Base-by-base conservation (phyloP, 2,113 vertebrate genomes). In the Dinomys branickii region DNA sequence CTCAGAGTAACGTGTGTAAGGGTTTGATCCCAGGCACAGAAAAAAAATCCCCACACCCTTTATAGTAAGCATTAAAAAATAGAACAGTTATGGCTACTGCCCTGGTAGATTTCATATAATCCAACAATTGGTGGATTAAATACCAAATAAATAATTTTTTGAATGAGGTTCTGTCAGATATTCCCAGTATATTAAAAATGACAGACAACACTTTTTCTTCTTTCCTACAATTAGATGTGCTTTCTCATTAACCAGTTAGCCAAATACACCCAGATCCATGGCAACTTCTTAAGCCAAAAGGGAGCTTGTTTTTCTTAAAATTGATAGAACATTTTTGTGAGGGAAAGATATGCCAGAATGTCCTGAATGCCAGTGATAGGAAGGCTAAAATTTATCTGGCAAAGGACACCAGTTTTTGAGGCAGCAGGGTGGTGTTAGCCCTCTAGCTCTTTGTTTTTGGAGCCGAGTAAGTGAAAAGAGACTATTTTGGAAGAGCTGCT, bases 141-240 rank as follows among this genome's bases (percentile, higher is more conserved):
- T 69, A 41, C 30, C 87, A 77, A 22, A 59, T 93, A 59, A 83
- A 35, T 41, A 77, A 77, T 30, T 20, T 67, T 90, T 81, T 47
- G n/a, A 14, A 91, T 52, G 33, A 82, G 33, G 20, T 1, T 63
- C 10, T 65, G 33, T 82, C 50, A 75, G 54, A 97, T 91, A 91
- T 90, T 92, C 93, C 96, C 54, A 91, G 94, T 88, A 75, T 92
- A 92, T 94, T 92, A 94, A 95, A 91, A 77, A 95, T 95, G 92
- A 95, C 56, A 95, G 91, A 71, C 41, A 94, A 97, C 91, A 38
- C 71, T 95, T 97, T 91, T 35, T 65, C 83, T 84, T 30, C 17
- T n/a, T 83, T 54, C 83, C 1, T 7, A 58, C 97, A 97, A 97
- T 97, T 77, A 97, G n/a, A 33, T 92, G 90, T 96, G 97, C 83